Evolutionary conservation across 2,888 invertebrate species (phyloP).

Genomic region (Linyphia triangularis): DNA sequence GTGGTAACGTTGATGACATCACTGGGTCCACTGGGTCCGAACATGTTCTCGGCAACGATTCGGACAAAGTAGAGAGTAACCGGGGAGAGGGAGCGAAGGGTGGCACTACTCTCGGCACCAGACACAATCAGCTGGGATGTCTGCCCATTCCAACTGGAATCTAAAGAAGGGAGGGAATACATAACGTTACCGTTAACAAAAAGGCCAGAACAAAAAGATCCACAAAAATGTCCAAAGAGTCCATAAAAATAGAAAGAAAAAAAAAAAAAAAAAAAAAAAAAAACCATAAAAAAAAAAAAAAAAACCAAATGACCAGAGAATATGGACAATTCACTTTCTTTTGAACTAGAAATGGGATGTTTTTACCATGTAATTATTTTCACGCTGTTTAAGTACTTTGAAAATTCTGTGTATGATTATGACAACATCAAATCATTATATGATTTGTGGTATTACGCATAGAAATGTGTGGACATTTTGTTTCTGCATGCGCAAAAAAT

Average conservation of each 20-base stretch:
- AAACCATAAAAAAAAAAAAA: too few relatives aligned
- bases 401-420: too few relatives aligned
- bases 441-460: too few relatives aligned
- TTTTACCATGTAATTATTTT: too few relatives aligned
- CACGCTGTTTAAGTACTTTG: too few relatives aligned
- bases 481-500: too few relatives aligned
- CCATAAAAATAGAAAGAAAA: background rate
- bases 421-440: too few relatives aligned
- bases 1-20: slow-evolving; percentile 63
- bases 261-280: too few relatives aligned
- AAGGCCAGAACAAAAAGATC: background rate
- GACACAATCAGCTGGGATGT: slow-evolving; percentile 56
- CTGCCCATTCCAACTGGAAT: slow-evolving; percentile 49
- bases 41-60: slow-evolving; percentile 52
- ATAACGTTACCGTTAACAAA: too few relatives aligned
- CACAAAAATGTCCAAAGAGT: background rate
- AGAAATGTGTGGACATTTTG: too few relatives aligned
- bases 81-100: slow-evolving; percentile 32
- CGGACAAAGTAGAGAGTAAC: slow-evolving; percentile 56
- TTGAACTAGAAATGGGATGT: too few relatives aligned
- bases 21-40: slow-evolving; percentile 58
- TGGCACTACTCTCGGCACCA: slow-evolving; percentile 59
- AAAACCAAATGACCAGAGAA: background rate
- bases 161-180: background rate
- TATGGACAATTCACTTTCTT: too few relatives aligned